Evolutionary conservation across 1,140 invertebrate species (phyloP).

Genomic region (Psix sp.): DNA sequence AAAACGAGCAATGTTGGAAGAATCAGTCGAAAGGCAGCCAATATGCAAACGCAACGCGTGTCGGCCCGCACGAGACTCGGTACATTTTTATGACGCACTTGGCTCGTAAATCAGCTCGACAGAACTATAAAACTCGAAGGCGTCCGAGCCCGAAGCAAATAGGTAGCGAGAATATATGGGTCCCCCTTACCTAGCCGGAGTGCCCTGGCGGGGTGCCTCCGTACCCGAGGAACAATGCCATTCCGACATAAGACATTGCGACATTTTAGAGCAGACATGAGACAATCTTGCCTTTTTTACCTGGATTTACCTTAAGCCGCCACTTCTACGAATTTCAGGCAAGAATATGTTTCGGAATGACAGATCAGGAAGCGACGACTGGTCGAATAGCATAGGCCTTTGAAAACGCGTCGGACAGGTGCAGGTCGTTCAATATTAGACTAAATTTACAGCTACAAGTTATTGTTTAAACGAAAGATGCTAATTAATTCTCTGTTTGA

Average conservation of each 20-base stretch:
- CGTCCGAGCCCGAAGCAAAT: constrained; percentile 26
- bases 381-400: constrained; percentile 13
- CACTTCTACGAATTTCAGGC: constrained; percentile 33
- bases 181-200: constrained; percentile 15
- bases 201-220: constrained; percentile 62
- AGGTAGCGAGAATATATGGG: constrained; percentile 47
- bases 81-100: constrained; percentile 46
- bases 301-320: constrained; percentile 43
- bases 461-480: constrained; percentile 31
- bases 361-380: constrained; percentile 48
- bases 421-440: constrained; percentile 13
- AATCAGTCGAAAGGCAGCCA: constrained; percentile 8
- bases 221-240: constrained; percentile 48
- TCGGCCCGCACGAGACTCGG: constrained; percentile 44
- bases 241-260: constrained; percentile 68
- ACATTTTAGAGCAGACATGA: constrained; percentile 66
- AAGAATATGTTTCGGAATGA: constrained; percentile 32
- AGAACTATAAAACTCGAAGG: constrained; percentile 63
- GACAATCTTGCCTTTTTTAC: constrained; percentile 33
- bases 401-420: constrained; percentile 28
- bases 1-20: constrained; percentile 13
- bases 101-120: constrained; percentile 70
- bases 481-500: constrained; percentile 31
- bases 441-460: constrained; percentile 25
- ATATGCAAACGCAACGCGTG: constrained; percentile 48